A percentile compares a stretch with the other conserved stretches of the same genome.
phyloP scores from a whole-genome alignment of 2,797 vertebrate species.

The Eupleurogrammus muticus region DNA sequence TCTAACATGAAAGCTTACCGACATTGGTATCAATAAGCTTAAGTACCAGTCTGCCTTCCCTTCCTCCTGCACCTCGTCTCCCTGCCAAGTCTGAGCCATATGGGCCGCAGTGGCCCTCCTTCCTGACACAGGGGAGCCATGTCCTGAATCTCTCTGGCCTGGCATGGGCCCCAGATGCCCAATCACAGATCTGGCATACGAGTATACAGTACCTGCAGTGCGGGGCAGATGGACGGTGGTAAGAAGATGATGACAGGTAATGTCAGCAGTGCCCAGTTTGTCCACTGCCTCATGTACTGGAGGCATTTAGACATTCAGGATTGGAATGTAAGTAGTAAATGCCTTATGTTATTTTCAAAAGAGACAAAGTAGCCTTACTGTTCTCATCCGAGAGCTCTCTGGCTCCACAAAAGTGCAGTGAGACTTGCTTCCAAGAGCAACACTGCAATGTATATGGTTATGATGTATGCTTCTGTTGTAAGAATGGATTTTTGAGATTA shows the following conservation, averaged over 20 bases:
- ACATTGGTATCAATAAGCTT: conserved; percentile 55
- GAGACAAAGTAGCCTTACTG: conserved; percentile 22
- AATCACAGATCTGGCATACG: conserved; percentile 65
- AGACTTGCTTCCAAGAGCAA: conserved; percentile 19
- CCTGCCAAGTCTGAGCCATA: conserved; percentile 77
- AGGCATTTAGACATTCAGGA: conserved; percentile 39
- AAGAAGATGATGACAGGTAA: conserved; percentile 71
- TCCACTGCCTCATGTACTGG: conserved; percentile 37
- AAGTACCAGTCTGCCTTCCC: conserved; percentile 43
- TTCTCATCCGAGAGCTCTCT: conserved; percentile 34
- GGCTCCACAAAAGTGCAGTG: conserved; percentile 7
- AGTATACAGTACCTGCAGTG: conserved; percentile 66
- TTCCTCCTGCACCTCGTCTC: conserved; percentile 11
- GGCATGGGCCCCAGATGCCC: conserved; percentile 58
- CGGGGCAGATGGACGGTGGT: conserved; percentile 71
- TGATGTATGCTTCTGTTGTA: conserved; percentile 31
- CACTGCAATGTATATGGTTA: conserved; percentile 20
- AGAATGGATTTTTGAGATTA: conserved; percentile 50
- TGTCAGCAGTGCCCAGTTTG: conserved; percentile 32
- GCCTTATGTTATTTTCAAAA: conserved; percentile 40
- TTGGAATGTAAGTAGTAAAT: conserved; percentile 40
- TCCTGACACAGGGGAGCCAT: conserved; percentile 80
- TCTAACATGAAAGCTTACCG: conserved; percentile 49
- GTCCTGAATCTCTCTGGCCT: conserved; percentile 76
- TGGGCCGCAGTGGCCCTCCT: conserved; percentile 81